Evolutionary conservation across 2,888 invertebrate species (phyloP).

Genomic region (Tribolium freemani): DNA sequence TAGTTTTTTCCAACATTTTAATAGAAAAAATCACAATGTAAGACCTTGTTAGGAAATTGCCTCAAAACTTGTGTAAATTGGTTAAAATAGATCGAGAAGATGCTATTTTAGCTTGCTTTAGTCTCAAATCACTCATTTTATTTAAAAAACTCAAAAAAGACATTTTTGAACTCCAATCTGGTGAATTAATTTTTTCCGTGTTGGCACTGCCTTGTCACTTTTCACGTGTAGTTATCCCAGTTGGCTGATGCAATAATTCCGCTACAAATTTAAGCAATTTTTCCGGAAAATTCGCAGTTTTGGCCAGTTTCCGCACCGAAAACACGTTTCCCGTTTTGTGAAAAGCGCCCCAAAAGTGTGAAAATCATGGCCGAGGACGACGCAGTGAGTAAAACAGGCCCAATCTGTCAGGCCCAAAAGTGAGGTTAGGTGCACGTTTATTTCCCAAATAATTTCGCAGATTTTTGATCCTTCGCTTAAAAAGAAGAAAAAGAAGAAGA

Average conservation of each 20-base stretch:
- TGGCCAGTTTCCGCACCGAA: background rate
- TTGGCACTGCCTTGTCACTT: background rate
- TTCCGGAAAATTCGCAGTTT: slow-evolving; percentile 15
- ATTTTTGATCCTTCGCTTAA: slow-evolving; percentile 88
- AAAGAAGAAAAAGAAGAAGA: slow-evolving; percentile 97
- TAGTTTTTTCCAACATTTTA: too few relatives aligned
- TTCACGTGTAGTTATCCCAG: slow-evolving; percentile 39
- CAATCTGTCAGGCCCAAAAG: slow-evolving; percentile 14
- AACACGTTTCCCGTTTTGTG: background rate
- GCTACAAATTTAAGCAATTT: background rate
- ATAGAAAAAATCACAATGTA: too few relatives aligned
- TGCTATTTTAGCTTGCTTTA: too few relatives aligned
- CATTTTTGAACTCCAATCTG: too few relatives aligned
- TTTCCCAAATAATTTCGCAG: slow-evolving; percentile 66
- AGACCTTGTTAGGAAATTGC: too few relatives aligned
- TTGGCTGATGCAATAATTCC: slow-evolving; percentile 55
- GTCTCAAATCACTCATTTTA: too few relatives aligned
- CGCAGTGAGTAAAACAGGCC: slow-evolving; percentile 65
- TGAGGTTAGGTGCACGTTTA: slow-evolving; percentile 19
- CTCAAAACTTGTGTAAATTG: too few relatives aligned
- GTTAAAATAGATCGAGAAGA: too few relatives aligned
- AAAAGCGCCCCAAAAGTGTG: background rate
- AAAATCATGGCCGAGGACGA: slow-evolving; percentile 70
- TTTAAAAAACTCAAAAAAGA: too few relatives aligned
- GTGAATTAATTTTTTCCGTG: too few relatives aligned